A percentile compares a stretch with the other conserved stretches of the same genome.
These are phyloP conservation scores for Eutolmus rufibarbis DNA, from an alignment of 2,888 invertebrate species.

Conservation along the genomic window DNA sequence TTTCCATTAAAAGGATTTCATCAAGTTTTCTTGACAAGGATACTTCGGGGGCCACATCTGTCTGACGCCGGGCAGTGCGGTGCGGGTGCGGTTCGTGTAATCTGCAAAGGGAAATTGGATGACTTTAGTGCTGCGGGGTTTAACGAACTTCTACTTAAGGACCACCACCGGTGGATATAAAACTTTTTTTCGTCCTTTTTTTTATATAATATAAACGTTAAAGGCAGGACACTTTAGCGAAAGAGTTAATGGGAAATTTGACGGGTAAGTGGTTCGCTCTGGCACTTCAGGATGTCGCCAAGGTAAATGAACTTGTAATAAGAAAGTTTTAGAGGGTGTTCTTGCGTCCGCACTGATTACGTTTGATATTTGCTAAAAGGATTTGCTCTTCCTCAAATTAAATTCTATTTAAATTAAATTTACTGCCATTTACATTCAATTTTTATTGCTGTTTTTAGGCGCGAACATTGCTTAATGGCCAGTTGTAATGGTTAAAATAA, in stretches of 20 bases:
- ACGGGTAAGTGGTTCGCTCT: not conserved
- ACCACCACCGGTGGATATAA: not conserved
- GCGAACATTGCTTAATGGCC: not conserved
- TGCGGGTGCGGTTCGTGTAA: not conserved
- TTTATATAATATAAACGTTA: not conserved
- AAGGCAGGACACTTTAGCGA: not conserved
- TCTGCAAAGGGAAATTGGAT: slow-evolving; percentile 14
- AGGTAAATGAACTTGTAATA: not conserved
- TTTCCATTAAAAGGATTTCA: slow-evolving; percentile 30
- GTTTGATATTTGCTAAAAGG: not conserved
- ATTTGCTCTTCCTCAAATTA: not conserved
- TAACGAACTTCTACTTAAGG: not conserved
- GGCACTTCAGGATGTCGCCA: not conserved
- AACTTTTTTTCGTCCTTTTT: not conserved
- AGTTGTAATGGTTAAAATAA: not conserved
- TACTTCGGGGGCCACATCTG: not conserved
- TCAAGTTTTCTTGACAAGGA: not conserved
- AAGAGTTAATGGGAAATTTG: not conserved
- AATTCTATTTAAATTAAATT: not conserved
- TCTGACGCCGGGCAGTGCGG: not conserved
- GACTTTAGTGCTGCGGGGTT: not conserved
- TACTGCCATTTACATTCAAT: not conserved
- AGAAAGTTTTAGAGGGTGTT: not conserved
- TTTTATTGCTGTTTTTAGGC: not conserved
- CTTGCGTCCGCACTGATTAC: not conserved